A percentile compares a stretch with the other conserved stretches of the same genome.
These are phyloP conservation scores for Arion vulgaris DNA, from an alignment of 1,140 invertebrate genomes.

Conservation along the genomic window DNA sequence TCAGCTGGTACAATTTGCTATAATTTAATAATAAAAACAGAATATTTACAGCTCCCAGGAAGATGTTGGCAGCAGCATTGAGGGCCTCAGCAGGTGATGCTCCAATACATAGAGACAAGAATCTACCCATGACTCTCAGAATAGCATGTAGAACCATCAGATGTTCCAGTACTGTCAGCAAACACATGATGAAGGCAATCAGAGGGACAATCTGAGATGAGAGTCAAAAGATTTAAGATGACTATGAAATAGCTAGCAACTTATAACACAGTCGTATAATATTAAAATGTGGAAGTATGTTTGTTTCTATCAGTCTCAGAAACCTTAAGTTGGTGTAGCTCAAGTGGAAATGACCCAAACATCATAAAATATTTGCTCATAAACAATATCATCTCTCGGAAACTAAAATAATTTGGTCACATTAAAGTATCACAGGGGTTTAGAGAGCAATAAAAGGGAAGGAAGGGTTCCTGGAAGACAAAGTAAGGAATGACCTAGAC, in stretches of 20 bases:
- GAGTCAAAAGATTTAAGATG: not conserved
- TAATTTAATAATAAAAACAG: too few species aligned
- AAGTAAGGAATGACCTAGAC: too few species aligned
- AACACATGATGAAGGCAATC: not conserved
- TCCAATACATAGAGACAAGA: not conserved
- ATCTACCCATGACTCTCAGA: not conserved
- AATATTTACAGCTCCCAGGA: not conserved
- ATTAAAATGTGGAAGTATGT: not conserved
- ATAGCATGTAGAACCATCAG: conserved; percentile 4
- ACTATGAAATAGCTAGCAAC: not conserved
- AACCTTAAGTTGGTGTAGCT: too few species aligned
- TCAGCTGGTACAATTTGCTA: too few species aligned
- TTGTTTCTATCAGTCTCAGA: too few species aligned
- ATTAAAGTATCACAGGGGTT: too few species aligned
- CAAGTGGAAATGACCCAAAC: too few species aligned
- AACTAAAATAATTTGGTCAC: too few species aligned
- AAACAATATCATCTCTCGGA: too few species aligned
- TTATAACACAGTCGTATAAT: not conserved
- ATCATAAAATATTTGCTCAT: too few species aligned
- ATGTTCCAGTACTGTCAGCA: conserved; percentile 8
- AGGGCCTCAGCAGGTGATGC: conserved; percentile 2
- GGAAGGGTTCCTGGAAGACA: too few species aligned
- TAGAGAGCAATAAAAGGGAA: too few species aligned
- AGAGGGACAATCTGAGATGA: conserved; percentile 6
- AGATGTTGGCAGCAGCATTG: conserved; percentile 14